Base-by-base conservation (phyloP, 2,113 vertebrate genomes). In the Oplegnathus fasciatus region DNA sequence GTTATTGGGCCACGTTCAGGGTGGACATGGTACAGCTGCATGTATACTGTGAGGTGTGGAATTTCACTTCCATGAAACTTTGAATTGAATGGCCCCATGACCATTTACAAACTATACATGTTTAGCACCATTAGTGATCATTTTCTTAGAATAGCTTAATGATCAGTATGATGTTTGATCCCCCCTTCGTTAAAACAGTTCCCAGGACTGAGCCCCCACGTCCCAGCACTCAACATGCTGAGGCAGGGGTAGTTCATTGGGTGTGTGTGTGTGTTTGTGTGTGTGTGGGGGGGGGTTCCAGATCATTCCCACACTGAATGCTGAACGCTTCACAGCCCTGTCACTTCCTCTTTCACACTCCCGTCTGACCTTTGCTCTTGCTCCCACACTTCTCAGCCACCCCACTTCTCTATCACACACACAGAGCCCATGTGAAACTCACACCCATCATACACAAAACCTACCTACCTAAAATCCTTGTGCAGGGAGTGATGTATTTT, bases 321-420 rank as follows among this genome's bases (percentile, higher is more conserved):
- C 88, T 78, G 44, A 87, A 87, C 24, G 82, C 88, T 78, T 88
- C 83, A 88, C 66, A 84, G 75, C 83, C 54, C 86, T 52, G 86
- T 85, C 68, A 74, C 86, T 94, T 91, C 90, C 91, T 93, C 79
- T 91, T 88, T 93, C 86, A 82, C 78, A 89, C 88, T 88, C 86
- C 81, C 55, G 24, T 66, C 54, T 10, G 80, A 88, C 88, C 89
- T 83, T 61, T 88, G 5, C 5, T 20, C 66, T 8, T 48, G 22
- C 87, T 90, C 89, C 90, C 88, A 86, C 79, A 84, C 61, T 64
- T 34, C 76, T 55, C 67, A 15, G 58, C 48, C 52, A 32, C 57
- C 24, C 37, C 32, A n/a, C 20, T 6, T 75, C 50, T 78, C 60
- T 48, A 52, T 80, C 62, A n/a, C 42, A 75, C 34, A 69, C 10